Conservation (phyloP, 2,888 invertebrate genomes). For the Stramonita haemastoma region DNA sequence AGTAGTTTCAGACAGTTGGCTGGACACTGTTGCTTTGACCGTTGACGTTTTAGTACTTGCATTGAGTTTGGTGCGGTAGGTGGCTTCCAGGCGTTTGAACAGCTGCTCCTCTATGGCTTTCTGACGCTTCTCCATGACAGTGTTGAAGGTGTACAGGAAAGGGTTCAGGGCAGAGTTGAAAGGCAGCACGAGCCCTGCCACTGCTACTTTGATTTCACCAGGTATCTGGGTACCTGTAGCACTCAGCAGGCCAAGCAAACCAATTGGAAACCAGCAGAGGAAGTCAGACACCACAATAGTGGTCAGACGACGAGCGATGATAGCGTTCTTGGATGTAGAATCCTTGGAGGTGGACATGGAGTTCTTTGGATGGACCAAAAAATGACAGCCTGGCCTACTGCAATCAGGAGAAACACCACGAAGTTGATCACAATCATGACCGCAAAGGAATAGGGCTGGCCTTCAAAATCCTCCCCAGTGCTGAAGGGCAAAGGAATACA, state of each 20-base stretch:
- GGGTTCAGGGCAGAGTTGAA: conserved; percentile 30
- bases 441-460: conserved; percentile 73
- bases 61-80: not conserved
- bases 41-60: not conserved
- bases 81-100: not conserved
- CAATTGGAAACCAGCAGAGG: conserved; percentile 28
- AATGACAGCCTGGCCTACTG: conserved; percentile 70
- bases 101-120: not conserved
- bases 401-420: conserved; percentile 69
- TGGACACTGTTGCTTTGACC: not conserved
- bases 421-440: conserved; percentile 74
- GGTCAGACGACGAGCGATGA: conserved; percentile 34
- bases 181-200: conserved; percentile 6
- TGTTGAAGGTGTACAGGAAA: conserved; percentile 31
- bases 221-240: conserved; percentile 8
- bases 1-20: no score
- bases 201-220: conserved; percentile 1
- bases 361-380: conserved; percentile 59
- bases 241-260: not conserved
- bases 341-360: conserved; percentile 11
- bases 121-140: conserved; percentile 11
- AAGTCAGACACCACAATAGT: conserved; percentile 19
- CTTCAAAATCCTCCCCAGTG: conserved; percentile 64
- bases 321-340: not conserved
- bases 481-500: conserved; percentile 75